A percentile compares a stretch with the other conserved stretches of the same genome.
These are phyloP conservation scores for Pycnomerus fuliginosus DNA, from an alignment of 2,888 invertebrate species.

Conservation along the genomic window DNA sequence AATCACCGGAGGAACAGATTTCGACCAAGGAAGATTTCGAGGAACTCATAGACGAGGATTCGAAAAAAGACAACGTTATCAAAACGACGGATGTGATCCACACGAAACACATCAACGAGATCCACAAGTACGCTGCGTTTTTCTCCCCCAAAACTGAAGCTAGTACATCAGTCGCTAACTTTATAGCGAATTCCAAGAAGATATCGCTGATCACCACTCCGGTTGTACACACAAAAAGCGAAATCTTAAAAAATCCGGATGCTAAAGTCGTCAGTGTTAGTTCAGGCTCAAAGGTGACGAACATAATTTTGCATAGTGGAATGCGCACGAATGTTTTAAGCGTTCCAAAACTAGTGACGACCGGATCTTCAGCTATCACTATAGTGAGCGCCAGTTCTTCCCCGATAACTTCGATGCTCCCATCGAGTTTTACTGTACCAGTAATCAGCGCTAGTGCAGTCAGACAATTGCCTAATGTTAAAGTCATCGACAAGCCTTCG, in stretches of 20 bases:
- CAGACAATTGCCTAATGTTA: conserved; percentile 49
- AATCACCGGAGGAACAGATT: conserved; percentile 64
- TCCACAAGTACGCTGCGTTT: conserved; percentile 46
- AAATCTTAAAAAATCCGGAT: conserved; percentile 40
- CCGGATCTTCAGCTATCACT: conserved; percentile 46
- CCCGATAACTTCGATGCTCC: conserved; percentile 48
- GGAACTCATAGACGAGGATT: conserved; percentile 64
- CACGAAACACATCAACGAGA: conserved; percentile 46
- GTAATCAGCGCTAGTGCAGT: conserved; percentile 53
- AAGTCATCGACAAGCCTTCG: conserved; percentile 53
- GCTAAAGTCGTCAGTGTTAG: conserved; percentile 41
- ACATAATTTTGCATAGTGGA: conserved; percentile 44
- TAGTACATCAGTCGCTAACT: conserved; percentile 8
- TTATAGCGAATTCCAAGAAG: conserved; percentile 26
- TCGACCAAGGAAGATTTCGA: conserved; percentile 68
- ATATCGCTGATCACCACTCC: conserved; percentile 39
- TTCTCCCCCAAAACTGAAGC: conserved; percentile 36
- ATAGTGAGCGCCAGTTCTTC: conserved; percentile 50
- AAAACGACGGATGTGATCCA: conserved; percentile 41
- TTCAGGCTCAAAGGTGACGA: conserved; percentile 39
- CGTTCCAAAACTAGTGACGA: conserved; percentile 45
- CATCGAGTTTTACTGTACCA: conserved; percentile 49
- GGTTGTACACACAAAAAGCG: conserved; percentile 30
- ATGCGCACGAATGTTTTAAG: conserved; percentile 42
- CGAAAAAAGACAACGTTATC: conserved; percentile 55